Percentiles rank a stretch among this genome's conserved stretches.
These are phyloP conservation scores for Nibea albiflora DNA, from an alignment of 2,113 vertebrate species.

Conservation along the genomic window DNA sequence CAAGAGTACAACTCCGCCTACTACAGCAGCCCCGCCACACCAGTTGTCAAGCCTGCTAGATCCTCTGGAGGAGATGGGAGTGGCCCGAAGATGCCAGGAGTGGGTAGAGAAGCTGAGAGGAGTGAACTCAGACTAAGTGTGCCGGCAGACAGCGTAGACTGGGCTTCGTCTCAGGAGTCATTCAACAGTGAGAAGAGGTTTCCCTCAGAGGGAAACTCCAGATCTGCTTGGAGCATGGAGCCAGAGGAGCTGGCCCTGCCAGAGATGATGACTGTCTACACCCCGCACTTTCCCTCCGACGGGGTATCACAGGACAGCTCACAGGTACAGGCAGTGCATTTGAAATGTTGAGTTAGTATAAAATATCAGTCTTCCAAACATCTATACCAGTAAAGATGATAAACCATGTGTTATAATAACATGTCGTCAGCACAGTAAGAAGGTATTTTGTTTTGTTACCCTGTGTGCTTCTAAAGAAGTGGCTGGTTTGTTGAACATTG, in stretches of 20 bases:
- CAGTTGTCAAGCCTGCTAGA: background rate
- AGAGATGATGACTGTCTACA: conserved; percentile 59
- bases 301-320: conserved; percentile 52
- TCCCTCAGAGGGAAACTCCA: background rate
- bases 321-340: conserved; percentile 67
- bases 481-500: conserved; percentile 6
- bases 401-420: background rate
- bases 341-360: background rate
- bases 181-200: conserved; percentile 39
- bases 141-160: conserved; percentile 47
- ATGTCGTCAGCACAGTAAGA: background rate
- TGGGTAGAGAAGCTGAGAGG: conserved; percentile 10
- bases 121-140: conserved; percentile 48
- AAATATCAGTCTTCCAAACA: background rate
- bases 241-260: conserved; percentile 64
- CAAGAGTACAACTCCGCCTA: conserved; percentile 11
- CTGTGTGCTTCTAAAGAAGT: background rate
- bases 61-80: conserved; percentile 24
- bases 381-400: too few species aligned
- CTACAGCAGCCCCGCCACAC: conserved; percentile 54
- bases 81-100: conserved; percentile 26
- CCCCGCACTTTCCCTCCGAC: conserved; percentile 18
- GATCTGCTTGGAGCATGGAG: conserved; percentile 46
- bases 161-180: conserved; percentile 67
- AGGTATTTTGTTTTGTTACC: background rate